phyloP scores from a whole-genome alignment of 1,140 invertebrate genomes.

The Aphaenogaster floridana region DNA sequence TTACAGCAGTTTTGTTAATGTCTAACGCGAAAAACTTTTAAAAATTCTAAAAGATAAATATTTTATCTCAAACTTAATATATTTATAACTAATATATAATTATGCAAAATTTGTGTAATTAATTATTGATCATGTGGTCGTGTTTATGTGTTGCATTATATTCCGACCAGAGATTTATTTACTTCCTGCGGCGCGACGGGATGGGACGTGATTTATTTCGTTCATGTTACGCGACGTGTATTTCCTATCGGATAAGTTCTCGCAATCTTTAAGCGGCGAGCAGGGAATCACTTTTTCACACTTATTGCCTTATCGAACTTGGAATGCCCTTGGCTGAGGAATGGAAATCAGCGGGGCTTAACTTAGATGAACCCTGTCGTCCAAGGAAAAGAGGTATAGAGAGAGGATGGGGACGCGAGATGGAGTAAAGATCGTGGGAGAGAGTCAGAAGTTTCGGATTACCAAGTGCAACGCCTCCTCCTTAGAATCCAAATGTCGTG shows the following conservation, averaged over 20 bases:
- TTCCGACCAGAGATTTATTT: not conserved
- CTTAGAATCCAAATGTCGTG: slow-evolving; percentile 50
- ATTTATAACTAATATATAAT: not conserved
- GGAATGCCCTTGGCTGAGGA: slow-evolving; percentile 69
- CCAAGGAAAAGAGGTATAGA: slow-evolving; percentile 42
- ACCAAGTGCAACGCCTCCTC: slow-evolving; percentile 58
- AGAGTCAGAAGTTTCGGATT: slow-evolving; percentile 75
- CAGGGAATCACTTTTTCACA: slow-evolving; percentile 74
- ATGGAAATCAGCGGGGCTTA: slow-evolving; percentile 74
- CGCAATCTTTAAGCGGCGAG: slow-evolving; percentile 40
- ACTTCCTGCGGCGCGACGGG: not conserved
- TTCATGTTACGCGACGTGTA: slow-evolving; percentile 15
- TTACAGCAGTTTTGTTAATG: not conserved
- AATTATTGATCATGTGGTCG: slow-evolving; percentile 5
- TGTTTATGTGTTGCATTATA: not conserved
- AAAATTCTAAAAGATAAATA: not conserved
- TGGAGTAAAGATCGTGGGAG: slow-evolving; percentile 46
- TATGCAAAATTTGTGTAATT: not conserved
- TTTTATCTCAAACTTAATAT: not conserved
- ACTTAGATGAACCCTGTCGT: slow-evolving; percentile 73
- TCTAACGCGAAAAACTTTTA: not conserved
- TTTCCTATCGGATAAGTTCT: slow-evolving; percentile 42
- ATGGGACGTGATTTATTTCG: slow-evolving; percentile 38
- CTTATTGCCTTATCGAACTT: slow-evolving; percentile 78
- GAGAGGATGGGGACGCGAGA: not conserved